These are phyloP conservation scores for Callitettix versicolor DNA, from an alignment of 1,140 invertebrate genomes.

Conservation along the genomic window DNA sequence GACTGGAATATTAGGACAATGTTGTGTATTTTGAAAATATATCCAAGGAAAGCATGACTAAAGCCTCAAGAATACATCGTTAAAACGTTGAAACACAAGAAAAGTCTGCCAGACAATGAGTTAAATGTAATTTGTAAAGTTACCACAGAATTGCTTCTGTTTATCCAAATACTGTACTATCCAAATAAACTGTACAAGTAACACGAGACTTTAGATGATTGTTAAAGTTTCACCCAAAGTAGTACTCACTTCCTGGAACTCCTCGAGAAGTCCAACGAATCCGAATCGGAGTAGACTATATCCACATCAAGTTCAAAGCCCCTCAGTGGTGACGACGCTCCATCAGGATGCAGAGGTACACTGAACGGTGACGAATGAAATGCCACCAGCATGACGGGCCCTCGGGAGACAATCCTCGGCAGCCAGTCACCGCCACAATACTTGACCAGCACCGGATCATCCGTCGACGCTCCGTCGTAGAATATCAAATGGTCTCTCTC, in stretches of 20 bases:
- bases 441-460: slow-evolving; percentile 66
- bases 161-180: too few species aligned
- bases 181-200: background rate
- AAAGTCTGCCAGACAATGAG: too few species aligned
- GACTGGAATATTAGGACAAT: too few species aligned
- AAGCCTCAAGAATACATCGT: too few species aligned
- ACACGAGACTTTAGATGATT: background rate
- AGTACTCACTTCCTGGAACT: slow-evolving; percentile 10
- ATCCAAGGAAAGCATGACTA: too few species aligned
- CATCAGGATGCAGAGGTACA: slow-evolving; percentile 22
- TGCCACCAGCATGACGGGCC: slow-evolving; percentile 73
- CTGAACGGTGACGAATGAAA: slow-evolving; percentile 39
- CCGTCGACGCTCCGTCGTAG: slow-evolving; percentile 64
- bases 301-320: slow-evolving; percentile 67
- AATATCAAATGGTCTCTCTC: slow-evolving; percentile 74
- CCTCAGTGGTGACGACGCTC: slow-evolving; percentile 24
- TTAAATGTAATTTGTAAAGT: too few species aligned
- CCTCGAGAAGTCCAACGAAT: slow-evolving; percentile 54
- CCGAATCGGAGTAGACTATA: slow-evolving; percentile 76
- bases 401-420: slow-evolving; percentile 54
- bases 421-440: slow-evolving; percentile 79
- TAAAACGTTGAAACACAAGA: too few species aligned
- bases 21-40: too few species aligned
- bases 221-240: background rate
- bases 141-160: too few species aligned